Base-by-base conservation (phyloP, 2,888 invertebrate species). In the Plebejus anna region DNA sequence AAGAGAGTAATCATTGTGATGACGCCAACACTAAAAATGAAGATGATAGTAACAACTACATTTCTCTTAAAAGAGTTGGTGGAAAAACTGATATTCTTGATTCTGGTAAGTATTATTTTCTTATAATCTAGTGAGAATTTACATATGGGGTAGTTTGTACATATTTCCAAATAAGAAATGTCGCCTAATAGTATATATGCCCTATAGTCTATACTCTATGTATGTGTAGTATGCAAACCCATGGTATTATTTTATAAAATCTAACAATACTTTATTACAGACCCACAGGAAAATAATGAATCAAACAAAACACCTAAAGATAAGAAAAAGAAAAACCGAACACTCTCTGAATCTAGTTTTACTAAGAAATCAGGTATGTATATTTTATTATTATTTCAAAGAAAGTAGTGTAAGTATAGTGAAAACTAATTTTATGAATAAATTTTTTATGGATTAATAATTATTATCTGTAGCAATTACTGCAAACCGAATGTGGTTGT, bases 1-100 rank as follows among this genome's bases (percentile, higher is more conserved):
- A 92, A 81, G 90, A 92, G 42, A 92, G 90, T 77, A 88, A 85
- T 80, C 88, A 86, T 75, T 86, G 85, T 82, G 85, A 84, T 57
- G 79, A 83, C 9, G 82, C 79, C 32, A 77, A 77, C 42, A 79
- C 75, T 55, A 82, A 78, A 76, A 77, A 76, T 51, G 70, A 78
- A 71, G 75, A 76, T 42, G 77, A 80, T 38, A 66, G 75, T 36
- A 85, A 87, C 36, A 79, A 83, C 6, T 86, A 86, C 79, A 90
- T 91, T 81, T 88, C 90, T 36, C 78, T 91, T 16, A 91, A 89
- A 78, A 86, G 83, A 81, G 83, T 85, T 77, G 85, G 83, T 75
- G 90, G 84, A 6, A 89, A 88, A 82, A 90, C 87, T 1, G 86
- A 91, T 75, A 85, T 90, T 75, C 81, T 79, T 78, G 82, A 78